Conservation (phyloP, 2,113 vertebrate genomes). For the Theristicus caerulescens region DNA sequence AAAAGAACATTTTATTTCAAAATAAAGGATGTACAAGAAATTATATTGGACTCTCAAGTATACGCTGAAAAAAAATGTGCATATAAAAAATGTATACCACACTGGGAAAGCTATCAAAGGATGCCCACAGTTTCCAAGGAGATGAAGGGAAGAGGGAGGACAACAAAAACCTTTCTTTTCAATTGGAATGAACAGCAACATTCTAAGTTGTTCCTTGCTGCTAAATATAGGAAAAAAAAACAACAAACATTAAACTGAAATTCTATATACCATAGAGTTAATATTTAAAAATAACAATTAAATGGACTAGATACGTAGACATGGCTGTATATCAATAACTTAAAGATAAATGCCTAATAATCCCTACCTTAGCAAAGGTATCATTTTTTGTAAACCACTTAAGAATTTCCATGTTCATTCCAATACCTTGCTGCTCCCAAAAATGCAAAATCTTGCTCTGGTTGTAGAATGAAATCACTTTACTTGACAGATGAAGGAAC, state of each 20-base stretch:
- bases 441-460: background rate
- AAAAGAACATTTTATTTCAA: background rate
- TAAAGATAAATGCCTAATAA: background rate
- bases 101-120: background rate
- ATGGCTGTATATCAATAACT: background rate
- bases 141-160: constrained; percentile 33
- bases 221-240: constrained; percentile 17
- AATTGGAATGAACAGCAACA: background rate
- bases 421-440: background rate
- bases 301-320: background rate
- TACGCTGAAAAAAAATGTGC: background rate
- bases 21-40: background rate
- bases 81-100: background rate
- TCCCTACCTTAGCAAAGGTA: constrained; percentile 49
- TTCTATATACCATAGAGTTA: background rate
- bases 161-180: background rate
- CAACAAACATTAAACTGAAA: background rate
- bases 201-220: background rate
- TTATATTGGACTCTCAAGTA: background rate
- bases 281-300: background rate
- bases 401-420: constrained; percentile 53
- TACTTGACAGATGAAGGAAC: constrained; percentile 22
- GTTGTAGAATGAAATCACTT: constrained; percentile 17
- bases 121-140: constrained; percentile 48
- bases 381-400: constrained; percentile 49